Conservation (phyloP, 1,140 invertebrate species). For the Orchestia grillus region DNA sequence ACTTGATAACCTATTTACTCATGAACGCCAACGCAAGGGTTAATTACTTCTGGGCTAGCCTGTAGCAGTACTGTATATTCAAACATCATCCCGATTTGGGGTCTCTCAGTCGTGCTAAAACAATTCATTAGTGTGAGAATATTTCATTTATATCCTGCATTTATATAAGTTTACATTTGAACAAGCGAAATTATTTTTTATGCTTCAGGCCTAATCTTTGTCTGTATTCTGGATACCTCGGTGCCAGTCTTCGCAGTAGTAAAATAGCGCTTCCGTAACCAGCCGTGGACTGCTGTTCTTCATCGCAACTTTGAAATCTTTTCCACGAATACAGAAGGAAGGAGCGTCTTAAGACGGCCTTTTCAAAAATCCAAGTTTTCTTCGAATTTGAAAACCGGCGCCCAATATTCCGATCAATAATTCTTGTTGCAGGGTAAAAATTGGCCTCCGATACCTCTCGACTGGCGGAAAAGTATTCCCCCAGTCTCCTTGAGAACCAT, state of each 20-base stretch:
- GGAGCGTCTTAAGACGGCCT: background rate
- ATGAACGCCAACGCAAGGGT: no score
- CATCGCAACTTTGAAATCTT: background rate
- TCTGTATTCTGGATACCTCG: background rate
- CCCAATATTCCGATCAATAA: conserved; percentile 22
- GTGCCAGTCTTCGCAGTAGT: background rate
- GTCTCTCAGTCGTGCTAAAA: background rate
- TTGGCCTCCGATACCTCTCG: conserved; percentile 35
- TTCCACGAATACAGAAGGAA: conserved; percentile 1
- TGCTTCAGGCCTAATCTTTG: background rate
- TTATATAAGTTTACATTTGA: background rate
- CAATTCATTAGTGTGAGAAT: background rate
- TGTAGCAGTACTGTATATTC: no score
- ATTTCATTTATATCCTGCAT: background rate
- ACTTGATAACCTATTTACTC: no score
- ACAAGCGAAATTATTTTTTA: background rate
- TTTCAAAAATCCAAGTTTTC: background rate
- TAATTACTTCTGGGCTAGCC: no score
- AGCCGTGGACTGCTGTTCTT: background rate
- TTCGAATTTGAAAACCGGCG: background rate
- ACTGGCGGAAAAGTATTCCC: background rate
- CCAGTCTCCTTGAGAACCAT: conserved; percentile 17
- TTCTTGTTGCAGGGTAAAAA: conserved; percentile 30
- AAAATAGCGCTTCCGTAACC: background rate
- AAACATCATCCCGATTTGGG: background rate